A percentile compares a stretch with the other conserved stretches of the same genome.
Evolutionary conservation across 1,140 invertebrate species (phyloP).

Genomic region (Euglossa dilemma): DNA sequence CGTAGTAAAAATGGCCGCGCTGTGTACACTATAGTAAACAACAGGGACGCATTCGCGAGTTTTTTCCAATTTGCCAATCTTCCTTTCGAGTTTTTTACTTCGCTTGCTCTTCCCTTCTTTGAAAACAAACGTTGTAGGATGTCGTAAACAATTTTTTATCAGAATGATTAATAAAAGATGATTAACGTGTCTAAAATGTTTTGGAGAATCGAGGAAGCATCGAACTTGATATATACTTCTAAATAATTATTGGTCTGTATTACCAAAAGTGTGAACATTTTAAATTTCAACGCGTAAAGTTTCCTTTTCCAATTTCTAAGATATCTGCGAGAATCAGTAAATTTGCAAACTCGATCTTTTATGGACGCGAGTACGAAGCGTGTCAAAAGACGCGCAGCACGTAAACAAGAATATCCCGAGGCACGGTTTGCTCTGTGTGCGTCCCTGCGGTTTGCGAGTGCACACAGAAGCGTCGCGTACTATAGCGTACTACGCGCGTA

Average conservation of each 20-base stretch:
- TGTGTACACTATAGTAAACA: constrained; percentile 67
- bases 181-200: no score
- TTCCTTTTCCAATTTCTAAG: no score
- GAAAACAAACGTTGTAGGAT: no score
- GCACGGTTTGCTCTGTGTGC: background rate
- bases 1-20: constrained; percentile 79
- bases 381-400: background rate
- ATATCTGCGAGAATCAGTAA: no score
- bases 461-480: background rate
- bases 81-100: background rate
- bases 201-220: no score
- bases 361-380: background rate
- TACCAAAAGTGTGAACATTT: no score
- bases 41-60: constrained; percentile 44
- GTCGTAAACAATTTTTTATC: no score
- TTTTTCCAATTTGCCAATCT: background rate
- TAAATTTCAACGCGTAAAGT: no score
- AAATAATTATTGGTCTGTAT: no score
- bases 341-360: no score
- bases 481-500: constrained; percentile 15
- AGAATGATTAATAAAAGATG: no score
- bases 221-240: no score
- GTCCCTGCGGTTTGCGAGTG: constrained; percentile 32
- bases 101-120: background rate
- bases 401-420: background rate